Conservation (phyloP, 2,113 vertebrate genomes). For the Eurystomus gularis region DNA sequence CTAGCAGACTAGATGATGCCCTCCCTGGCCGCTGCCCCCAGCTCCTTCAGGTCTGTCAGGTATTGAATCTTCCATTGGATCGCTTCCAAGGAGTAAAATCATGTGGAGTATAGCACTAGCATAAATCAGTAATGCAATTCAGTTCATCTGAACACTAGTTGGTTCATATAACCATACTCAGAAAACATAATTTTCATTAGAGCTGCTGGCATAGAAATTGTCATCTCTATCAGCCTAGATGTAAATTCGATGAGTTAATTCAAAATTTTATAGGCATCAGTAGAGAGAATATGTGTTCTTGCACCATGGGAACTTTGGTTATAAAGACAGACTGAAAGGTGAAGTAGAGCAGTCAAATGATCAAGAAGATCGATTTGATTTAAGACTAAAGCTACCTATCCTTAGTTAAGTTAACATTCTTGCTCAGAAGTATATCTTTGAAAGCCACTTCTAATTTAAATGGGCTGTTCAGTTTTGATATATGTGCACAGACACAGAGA, state of each 20-base stretch:
- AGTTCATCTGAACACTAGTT: not conserved
- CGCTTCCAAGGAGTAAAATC: not conserved
- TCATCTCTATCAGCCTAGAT: not conserved
- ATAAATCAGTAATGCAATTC: not conserved
- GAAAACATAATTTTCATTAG: not conserved
- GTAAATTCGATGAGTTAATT: not conserved
- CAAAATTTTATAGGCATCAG: not conserved
- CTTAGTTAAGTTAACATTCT: not conserved
- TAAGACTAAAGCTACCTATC: not conserved
- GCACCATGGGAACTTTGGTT: not conserved
- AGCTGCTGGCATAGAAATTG: not conserved
- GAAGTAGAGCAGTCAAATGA: not conserved
- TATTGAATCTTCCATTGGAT: not conserved
- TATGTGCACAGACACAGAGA: not conserved
- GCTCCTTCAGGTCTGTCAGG: not conserved
- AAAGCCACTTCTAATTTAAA: not conserved
- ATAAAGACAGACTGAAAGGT: not conserved
- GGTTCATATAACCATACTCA: not conserved
- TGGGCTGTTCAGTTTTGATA: not conserved
- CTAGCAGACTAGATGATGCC: not conserved
- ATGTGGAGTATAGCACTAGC: not conserved
- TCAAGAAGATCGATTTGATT: not conserved
- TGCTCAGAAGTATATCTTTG: not conserved
- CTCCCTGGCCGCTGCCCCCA: too few species aligned
- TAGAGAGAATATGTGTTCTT: not conserved